Evolutionary conservation across 2,113 vertebrate genomes (phyloP).

Genomic region (Benitochromis conjunctus): DNA sequence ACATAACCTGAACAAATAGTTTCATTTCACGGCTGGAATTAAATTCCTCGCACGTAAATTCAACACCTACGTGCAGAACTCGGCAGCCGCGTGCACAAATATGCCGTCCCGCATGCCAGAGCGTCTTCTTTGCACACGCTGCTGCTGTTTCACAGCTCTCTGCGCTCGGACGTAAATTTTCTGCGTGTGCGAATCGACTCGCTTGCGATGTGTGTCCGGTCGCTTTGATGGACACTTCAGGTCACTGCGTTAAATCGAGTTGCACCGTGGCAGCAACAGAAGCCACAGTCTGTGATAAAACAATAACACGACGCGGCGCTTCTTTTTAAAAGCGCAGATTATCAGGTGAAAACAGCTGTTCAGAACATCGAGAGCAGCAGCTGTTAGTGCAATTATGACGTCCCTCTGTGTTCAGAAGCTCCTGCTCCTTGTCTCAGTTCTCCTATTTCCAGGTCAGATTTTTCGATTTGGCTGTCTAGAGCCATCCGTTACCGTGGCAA

Average conservation of each 20-base stretch:
- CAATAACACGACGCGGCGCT: background rate
- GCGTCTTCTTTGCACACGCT: background rate
- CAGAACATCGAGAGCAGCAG: background rate
- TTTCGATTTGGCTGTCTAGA: background rate
- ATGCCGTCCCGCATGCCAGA: rapidly evolving
- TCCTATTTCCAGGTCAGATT: background rate
- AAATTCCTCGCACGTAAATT: background rate
- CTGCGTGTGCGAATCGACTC: rapidly evolving
- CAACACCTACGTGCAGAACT: background rate
- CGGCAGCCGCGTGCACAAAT: background rate
- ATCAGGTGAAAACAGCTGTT: background rate
- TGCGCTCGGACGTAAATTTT: background rate
- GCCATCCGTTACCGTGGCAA: conserved; percentile 14
- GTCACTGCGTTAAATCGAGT: background rate
- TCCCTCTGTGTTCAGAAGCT: background rate
- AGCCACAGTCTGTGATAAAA: background rate
- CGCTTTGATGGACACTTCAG: background rate
- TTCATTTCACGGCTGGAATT: background rate
- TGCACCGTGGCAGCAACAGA: background rate
- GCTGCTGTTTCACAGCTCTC: background rate
- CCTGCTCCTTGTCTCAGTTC: background rate
- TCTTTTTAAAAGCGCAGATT: background rate
- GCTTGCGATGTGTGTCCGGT: background rate
- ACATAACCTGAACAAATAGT: background rate
- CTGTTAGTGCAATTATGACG: background rate